Conservation (phyloP, 2,888 invertebrate genomes). For the Polydrusus tereticollis region DNA sequence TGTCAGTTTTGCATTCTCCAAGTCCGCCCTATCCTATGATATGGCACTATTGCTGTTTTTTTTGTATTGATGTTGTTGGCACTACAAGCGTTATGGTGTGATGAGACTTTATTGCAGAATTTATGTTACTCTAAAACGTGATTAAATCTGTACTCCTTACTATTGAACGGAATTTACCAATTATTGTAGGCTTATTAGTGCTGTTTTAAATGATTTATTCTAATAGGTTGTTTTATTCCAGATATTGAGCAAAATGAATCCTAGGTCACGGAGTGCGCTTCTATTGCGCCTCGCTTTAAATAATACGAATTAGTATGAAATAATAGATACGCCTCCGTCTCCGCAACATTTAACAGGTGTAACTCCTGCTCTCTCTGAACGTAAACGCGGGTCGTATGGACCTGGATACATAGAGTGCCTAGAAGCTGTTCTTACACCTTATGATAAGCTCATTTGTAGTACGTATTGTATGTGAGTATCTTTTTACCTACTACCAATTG, state of each 20-base stretch:
- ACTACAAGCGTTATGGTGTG: no score
- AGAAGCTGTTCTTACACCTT: no score
- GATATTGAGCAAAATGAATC: background rate
- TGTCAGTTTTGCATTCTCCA: background rate
- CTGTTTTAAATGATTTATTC: no score
- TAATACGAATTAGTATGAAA: no score
- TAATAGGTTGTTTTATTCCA: no score
- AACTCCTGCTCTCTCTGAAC: no score
- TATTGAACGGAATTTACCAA: background rate
- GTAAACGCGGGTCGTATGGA: background rate
- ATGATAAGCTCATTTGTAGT: conserved; percentile 12
- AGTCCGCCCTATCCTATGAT: background rate
- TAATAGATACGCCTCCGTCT: no score
- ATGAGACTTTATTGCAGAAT: background rate
- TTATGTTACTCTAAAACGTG: background rate
- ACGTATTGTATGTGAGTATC: conserved; percentile 5
- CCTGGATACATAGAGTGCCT: conserved; percentile 4
- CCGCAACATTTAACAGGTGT: no score
- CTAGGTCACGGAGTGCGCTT: background rate
- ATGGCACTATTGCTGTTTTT: background rate
- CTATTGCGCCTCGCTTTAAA: no score
- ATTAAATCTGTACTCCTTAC: no score
- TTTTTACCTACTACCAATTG: no score
- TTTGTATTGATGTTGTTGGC: no score
- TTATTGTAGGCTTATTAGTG: background rate